Conservation (phyloP, 2,113 vertebrate species). For the Sebastes fasciatus region DNA sequence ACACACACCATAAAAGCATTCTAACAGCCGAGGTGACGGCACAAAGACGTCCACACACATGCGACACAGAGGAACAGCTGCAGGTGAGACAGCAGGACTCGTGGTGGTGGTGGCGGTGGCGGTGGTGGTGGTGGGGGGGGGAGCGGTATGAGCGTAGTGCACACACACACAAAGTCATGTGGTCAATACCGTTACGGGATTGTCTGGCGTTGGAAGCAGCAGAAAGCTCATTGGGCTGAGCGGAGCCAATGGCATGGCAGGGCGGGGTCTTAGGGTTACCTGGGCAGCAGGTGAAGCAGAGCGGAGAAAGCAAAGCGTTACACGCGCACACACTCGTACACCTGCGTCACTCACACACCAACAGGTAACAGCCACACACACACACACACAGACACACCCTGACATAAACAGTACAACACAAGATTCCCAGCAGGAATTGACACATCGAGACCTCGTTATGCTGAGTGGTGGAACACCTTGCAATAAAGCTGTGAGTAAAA, state of each 20-base stretch:
- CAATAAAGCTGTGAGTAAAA: not conserved
- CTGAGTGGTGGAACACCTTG: not conserved
- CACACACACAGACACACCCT: not conserved
- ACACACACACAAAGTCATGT: conserved; percentile 72
- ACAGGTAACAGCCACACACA: conserved; percentile 1
- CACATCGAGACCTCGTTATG: not conserved
- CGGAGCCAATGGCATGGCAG: conserved; percentile 77
- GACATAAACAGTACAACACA: not conserved
- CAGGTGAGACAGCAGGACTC: conserved; percentile 28
- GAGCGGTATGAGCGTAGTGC: conserved; percentile 31
- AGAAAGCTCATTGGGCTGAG: conserved; percentile 79
- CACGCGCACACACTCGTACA: conserved; percentile 33
- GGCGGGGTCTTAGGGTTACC: conserved; percentile 82
- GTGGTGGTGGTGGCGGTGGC: not conserved
- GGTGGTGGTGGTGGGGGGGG: not conserved
- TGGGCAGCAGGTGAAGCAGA: conserved; percentile 80
- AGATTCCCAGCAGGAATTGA: not conserved
- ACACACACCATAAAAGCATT: conserved; percentile 10
- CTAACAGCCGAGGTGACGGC: not conserved
- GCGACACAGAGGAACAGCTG: conserved; percentile 40
- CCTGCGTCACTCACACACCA: conserved; percentile 13
- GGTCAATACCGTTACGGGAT: conserved; percentile 80
- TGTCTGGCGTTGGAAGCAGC: conserved; percentile 75
- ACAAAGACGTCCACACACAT: conserved; percentile 37
- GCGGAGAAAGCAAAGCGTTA: conserved; percentile 81